Percentiles rank a stretch among this genome's conserved stretches.
These are phyloP conservation scores for Mayetiola destructor DNA, from an alignment of 2,888 invertebrate species.

Conservation along the genomic window DNA sequence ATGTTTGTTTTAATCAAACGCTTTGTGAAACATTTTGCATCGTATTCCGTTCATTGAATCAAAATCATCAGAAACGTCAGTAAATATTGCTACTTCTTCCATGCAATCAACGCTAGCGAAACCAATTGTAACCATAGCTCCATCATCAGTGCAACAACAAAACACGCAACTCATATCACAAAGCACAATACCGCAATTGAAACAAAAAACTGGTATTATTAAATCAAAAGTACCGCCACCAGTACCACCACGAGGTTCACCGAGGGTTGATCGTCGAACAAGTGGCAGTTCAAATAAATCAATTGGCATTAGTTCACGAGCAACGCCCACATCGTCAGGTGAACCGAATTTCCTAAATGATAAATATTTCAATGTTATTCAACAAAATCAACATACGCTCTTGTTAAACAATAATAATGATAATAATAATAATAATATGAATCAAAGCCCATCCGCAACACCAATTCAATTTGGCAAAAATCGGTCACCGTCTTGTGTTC, in stretches of 20 bases:
- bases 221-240: slow-evolving; percentile 75
- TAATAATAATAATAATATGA: slow-evolving; percentile 19
- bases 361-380: slow-evolving; percentile 15
- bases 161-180: slow-evolving; percentile 38
- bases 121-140: slow-evolving; percentile 24
- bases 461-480: slow-evolving; percentile 28
- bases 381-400: slow-evolving; percentile 16
- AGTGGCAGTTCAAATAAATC: slow-evolving; percentile 26
- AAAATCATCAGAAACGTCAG: slow-evolving; percentile 15
- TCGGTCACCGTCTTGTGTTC: slow-evolving; percentile 33
- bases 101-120: slow-evolving; percentile 30
- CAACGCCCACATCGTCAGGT: slow-evolving; percentile 20
- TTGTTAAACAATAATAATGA: slow-evolving; percentile 21
- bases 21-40: no score
- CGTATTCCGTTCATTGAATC: no score
- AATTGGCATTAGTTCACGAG: slow-evolving; percentile 15
- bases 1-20: no score
- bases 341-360: slow-evolving; percentile 9
- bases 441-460: not conserved
- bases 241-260: slow-evolving; percentile 72
- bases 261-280: slow-evolving; percentile 45
- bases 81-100: slow-evolving; percentile 4
- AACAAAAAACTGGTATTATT: slow-evolving; percentile 48
- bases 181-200: slow-evolving; percentile 55
- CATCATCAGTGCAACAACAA: slow-evolving; percentile 26